These are phyloP conservation scores for Cerastoderma edule DNA, from an alignment of 2,888 invertebrate genomes.

Conservation along the genomic window DNA sequence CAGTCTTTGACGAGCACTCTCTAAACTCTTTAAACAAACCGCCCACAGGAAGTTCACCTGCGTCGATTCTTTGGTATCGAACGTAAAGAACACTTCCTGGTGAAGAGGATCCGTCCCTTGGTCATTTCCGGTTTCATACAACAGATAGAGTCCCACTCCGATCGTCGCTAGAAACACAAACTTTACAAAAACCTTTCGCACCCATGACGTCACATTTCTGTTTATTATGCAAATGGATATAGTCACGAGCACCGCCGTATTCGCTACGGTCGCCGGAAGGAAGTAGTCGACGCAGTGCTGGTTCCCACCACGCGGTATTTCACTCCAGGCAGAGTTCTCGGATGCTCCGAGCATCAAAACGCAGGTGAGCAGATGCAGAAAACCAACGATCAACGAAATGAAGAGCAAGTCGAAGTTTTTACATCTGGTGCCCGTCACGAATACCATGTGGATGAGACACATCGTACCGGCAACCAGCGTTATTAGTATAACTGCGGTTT, in stretches of 20 bases:
- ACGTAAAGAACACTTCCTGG: slow-evolving; percentile 35
- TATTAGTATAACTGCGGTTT: slow-evolving; percentile 41
- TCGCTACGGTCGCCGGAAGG: slow-evolving; percentile 37
- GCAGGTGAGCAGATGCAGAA: slow-evolving; percentile 42
- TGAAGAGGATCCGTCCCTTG: slow-evolving; percentile 1
- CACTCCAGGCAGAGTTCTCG: slow-evolving; percentile 26
- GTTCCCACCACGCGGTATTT: slow-evolving; percentile 33
- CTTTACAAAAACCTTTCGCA: slow-evolving; percentile 11
- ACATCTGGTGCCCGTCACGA: slow-evolving; percentile 30
- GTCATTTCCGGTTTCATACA: background rate
- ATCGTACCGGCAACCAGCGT: slow-evolving; percentile 38
- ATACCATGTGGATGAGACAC: slow-evolving; percentile 36
- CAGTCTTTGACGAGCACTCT: slow-evolving; percentile 18
- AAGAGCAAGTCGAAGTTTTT: slow-evolving; percentile 36
- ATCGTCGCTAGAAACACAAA: slow-evolving; percentile 17
- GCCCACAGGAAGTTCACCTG: slow-evolving; percentile 55
- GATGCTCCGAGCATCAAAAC: slow-evolving; percentile 37
- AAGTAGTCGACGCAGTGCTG: slow-evolving; percentile 44
- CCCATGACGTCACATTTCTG: slow-evolving; percentile 16
- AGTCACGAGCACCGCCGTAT: slow-evolving; percentile 22
- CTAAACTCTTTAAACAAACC: slow-evolving; percentile 31
- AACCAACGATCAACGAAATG: slow-evolving; percentile 35
- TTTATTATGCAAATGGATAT: slow-evolving; percentile 33
- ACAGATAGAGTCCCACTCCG: slow-evolving; percentile 24
- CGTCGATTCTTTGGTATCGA: slow-evolving; percentile 14